Conservation (phyloP, 2,888 invertebrate genomes). For the Acleris cristana region DNA sequence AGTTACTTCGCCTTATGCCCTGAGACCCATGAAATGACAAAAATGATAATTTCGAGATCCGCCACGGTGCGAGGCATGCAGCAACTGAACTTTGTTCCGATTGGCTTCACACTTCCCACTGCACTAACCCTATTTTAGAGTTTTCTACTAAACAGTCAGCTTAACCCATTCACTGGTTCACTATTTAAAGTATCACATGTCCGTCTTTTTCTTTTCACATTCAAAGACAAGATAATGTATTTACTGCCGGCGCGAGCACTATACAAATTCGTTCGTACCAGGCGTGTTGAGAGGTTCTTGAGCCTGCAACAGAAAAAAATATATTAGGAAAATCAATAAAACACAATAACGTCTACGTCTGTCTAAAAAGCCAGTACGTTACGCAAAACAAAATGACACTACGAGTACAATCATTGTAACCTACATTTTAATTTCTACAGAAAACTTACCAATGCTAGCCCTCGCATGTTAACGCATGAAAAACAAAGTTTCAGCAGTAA, state of each 20-base stretch:
- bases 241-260: constrained; percentile 77
- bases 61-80: constrained; percentile 57
- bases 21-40: constrained; percentile 42
- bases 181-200: constrained; percentile 76
- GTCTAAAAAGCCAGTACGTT: constrained; percentile 18
- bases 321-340: constrained; percentile 35
- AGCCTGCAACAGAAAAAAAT: constrained; percentile 85
- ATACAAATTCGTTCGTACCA: constrained; percentile 92
- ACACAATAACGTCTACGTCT: constrained; percentile 2
- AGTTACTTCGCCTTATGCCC: constrained; percentile 33
- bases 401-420: constrained; percentile 6
- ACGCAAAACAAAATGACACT: constrained; percentile 30
- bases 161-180: constrained; percentile 75
- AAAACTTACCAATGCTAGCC: constrained; percentile 73
- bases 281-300: constrained; percentile 92
- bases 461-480: constrained; percentile 80
- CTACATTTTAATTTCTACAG: constrained; percentile 42
- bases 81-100: constrained; percentile 69
- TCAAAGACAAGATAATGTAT: constrained; percentile 77
- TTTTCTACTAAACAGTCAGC: constrained; percentile 69
- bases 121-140: constrained; percentile 67
- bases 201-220: constrained; percentile 81
- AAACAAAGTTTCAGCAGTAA: constrained; percentile 71
- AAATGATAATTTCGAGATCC: constrained; percentile 68
- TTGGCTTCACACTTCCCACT: constrained; percentile 63